phyloP scores from a whole-genome alignment of 2,113 vertebrate species.

The Fregata magnificens region DNA sequence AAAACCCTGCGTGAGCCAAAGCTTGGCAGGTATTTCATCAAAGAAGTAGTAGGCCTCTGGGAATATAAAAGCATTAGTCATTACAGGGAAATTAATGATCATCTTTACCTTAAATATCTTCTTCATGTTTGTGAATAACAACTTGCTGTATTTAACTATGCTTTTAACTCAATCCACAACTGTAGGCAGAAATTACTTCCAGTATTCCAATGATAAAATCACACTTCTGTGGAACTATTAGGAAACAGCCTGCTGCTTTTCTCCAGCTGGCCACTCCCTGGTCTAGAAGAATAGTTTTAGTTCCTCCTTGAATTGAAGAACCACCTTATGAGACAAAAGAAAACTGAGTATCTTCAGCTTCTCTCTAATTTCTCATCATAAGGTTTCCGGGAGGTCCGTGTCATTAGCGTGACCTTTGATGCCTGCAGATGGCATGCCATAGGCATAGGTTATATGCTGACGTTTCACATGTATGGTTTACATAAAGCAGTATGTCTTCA shows the following conservation, averaged over 20 bases:
- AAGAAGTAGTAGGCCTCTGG: neutral
- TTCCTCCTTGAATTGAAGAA: neutral
- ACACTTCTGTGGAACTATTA: neutral
- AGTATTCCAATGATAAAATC: neutral
- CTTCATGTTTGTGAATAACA: constrained; percentile 12
- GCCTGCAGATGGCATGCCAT: neutral
- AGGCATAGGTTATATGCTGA: neutral
- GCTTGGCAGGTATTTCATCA: neutral
- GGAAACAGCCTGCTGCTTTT: neutral
- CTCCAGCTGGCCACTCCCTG: neutral
- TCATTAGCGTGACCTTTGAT: neutral
- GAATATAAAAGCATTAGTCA: constrained; percentile 11
- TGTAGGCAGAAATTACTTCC: neutral
- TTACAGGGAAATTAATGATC: constrained; percentile 25
- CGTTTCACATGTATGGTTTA: neutral
- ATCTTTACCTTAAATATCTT: constrained; percentile 29
- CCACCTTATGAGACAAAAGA: neutral
- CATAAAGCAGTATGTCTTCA: neutral
- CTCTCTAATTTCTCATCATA: neutral
- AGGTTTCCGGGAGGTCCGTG: neutral
- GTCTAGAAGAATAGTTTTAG: neutral
- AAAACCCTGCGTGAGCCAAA: neutral
- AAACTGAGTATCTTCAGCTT: neutral
- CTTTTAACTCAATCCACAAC: neutral
- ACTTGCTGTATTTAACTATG: neutral